A percentile compares a stretch with the other conserved stretches of the same genome.
These are phyloP conservation scores for Microctenopoma lineatum DNA, from an alignment of 2,797 vertebrate genomes.

Conservation along the genomic window DNA sequence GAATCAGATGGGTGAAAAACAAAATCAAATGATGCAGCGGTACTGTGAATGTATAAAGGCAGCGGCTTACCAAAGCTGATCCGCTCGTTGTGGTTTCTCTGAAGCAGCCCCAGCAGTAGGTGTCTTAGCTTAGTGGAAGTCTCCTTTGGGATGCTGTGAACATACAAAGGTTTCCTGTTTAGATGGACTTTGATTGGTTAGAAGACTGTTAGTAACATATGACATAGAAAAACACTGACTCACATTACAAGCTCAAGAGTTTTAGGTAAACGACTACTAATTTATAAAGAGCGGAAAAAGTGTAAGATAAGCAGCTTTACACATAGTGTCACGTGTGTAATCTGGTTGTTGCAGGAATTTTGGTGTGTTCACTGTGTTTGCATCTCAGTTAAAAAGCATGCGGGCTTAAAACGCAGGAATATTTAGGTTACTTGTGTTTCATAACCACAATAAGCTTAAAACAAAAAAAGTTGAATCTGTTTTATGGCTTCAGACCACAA, in stretches of 20 bases:
- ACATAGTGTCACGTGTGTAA: neutral
- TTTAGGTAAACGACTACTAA: neutral
- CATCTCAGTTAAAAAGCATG: neutral
- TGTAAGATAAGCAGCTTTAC: neutral
- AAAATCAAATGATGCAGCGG: neutral
- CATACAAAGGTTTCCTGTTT: constrained; percentile 22
- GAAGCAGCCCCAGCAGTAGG: constrained; percentile 91
- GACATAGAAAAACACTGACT: neutral
- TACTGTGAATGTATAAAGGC: neutral
- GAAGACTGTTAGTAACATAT: constrained; percentile 6
- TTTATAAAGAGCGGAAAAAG: neutral
- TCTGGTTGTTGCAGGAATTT: constrained; percentile 1
- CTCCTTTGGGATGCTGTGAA: constrained; percentile 92
- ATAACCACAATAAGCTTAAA: constrained; percentile 18
- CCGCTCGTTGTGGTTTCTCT: constrained; percentile 91
- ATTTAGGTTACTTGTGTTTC: constrained; percentile 19
- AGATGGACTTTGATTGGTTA: neutral
- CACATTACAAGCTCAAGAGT: neutral
- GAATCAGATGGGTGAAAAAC: neutral
- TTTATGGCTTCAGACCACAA: constrained; percentile 68
- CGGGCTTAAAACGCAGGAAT: constrained; percentile 11
- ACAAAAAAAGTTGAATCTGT: constrained; percentile 39
- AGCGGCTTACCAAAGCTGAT: constrained; percentile 91
- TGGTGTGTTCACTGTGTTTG: constrained; percentile 2
- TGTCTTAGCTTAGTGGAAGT: constrained; percentile 90